phyloP scores from a whole-genome alignment of 2,797 vertebrate species.

The Etheostoma perlongum region DNA sequence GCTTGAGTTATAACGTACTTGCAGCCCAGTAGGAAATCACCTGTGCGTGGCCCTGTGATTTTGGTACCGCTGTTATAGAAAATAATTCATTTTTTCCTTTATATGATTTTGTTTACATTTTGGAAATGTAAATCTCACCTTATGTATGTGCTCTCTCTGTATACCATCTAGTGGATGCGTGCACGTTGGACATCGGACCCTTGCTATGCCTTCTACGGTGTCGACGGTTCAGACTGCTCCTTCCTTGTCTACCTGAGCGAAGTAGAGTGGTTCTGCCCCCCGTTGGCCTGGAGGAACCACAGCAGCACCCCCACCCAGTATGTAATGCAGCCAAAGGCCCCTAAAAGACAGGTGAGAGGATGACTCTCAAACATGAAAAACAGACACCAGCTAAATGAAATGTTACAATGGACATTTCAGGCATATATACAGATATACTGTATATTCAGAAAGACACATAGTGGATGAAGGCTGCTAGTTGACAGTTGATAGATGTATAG shows the following conservation, averaged over 20 bases:
- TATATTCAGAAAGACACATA: not conserved
- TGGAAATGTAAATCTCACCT: not conserved
- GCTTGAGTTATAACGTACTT: not conserved
- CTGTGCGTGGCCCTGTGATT: not conserved
- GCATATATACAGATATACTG: not conserved
- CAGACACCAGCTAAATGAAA: not conserved
- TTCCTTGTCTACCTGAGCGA: conserved; percentile 98
- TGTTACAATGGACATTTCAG: not conserved
- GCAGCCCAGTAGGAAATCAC: not conserved
- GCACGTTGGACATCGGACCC: conserved; percentile 98
- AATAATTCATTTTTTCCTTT: not conserved
- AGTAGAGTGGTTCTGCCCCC: conserved; percentile 98
- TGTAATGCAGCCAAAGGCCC: conserved; percentile 68
- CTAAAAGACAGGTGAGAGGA: conserved; percentile 87
- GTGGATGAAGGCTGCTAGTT: not conserved
- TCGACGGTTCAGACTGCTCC: conserved; percentile 96
- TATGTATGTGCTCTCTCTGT: not conserved
- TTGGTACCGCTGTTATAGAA: not conserved
- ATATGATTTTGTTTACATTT: not conserved
- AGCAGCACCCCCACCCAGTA: conserved; percentile 81
- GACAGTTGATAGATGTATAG: not conserved
- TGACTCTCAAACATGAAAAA: not conserved
- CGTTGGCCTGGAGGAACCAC: conserved; percentile 91
- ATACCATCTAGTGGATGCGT: conserved; percentile 90
- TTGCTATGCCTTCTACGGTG: conserved; percentile 96